Evolutionary conservation across 2,888 invertebrate genomes (phyloP), one percentile per base, ranked within the genome.

Genomic region (Agonopterix arenella): DNA sequence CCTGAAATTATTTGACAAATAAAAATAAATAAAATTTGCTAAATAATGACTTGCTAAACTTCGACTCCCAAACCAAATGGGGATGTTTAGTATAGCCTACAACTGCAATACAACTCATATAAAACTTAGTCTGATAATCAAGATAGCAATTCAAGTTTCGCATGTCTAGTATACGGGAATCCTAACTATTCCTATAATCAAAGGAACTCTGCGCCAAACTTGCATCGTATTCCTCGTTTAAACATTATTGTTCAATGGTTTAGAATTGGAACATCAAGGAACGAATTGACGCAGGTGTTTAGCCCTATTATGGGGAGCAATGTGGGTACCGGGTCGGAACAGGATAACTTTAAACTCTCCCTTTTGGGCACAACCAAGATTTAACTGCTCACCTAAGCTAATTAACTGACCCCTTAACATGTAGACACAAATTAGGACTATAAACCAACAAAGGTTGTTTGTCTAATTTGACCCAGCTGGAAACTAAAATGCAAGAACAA

Each of bases 321-420:
- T 53, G 57, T 53, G 51, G 46, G 57, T 56, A 55, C 47, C 53
- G 50, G 50, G 52, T 59, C 59, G 60, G 56, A 65, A 66, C 58
- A 56, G 56, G 11, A 54, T 62, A 64, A 66, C 62, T 67, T 61
- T 55, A 66, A 70, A 58, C 54, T 48, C 49, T 49, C 62, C 59
- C 62, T 63, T 60, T 63, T 9, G 57, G 58, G 60, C 62, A 67
- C 56, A 63, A 66, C 50, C 67, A 70, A 70, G 71, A 72, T 70
- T 76, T 69, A 72, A 76, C 64, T 70, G 62, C 66, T 18, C 59
- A 59, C 63, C 66, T 64, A 61, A 53, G 59, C 61, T 72, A 74
- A 78, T 76, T 76, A 74, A 66, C 63, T 67, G 62, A 69, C 66
- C 70, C 66, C 64, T 67, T 64, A 70, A 68, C 45, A 52, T 43